A percentile compares a stretch with the other conserved stretches of the same genome.
Conservation (phyloP, 2,888 invertebrate species). For the Pristionchus mayeri region DNA sequence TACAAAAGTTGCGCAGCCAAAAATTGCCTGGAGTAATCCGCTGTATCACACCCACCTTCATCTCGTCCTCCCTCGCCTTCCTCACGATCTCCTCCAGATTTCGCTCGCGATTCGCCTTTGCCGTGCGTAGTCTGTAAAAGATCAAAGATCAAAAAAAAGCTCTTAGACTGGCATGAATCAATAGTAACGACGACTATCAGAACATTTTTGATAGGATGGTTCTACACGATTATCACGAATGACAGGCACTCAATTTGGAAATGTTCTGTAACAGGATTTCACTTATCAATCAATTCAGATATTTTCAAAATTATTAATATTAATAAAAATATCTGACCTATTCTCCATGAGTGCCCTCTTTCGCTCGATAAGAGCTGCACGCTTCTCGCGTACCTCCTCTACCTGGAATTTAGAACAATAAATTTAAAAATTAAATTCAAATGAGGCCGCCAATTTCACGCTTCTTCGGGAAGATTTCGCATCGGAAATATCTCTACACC, state of each 20-base stretch:
- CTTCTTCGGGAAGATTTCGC: too few species aligned
- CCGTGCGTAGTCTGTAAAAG: conserved; percentile 81
- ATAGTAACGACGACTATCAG: too few species aligned
- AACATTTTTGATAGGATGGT: too few species aligned
- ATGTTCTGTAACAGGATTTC: too few species aligned
- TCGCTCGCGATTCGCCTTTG: conserved; percentile 91
- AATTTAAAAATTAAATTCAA: too few species aligned
- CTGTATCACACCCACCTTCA: conserved; percentile 81
- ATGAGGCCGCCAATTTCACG: too few species aligned
- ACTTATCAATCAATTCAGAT: too few species aligned
- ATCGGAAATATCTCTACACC: too few species aligned
- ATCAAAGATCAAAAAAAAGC: conserved; percentile 16
- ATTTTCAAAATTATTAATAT: too few species aligned
- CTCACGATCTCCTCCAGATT: conserved; percentile 83
- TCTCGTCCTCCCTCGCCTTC: conserved; percentile 97
- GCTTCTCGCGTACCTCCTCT: conserved; percentile 84
- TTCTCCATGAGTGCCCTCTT: conserved; percentile 78
- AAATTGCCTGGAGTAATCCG: background rate
- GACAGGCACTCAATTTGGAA: too few species aligned
- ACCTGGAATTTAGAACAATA: conserved; percentile 78
- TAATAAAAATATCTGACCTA: background rate
- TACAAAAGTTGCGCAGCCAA: background rate
- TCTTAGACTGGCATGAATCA: too few species aligned
- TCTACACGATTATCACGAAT: too few species aligned
- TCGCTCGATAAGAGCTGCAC: conserved; percentile 89